Base-by-base conservation (phyloP, 2,113 vertebrate species). In the Cyphomyrus discorhynchus region DNA sequence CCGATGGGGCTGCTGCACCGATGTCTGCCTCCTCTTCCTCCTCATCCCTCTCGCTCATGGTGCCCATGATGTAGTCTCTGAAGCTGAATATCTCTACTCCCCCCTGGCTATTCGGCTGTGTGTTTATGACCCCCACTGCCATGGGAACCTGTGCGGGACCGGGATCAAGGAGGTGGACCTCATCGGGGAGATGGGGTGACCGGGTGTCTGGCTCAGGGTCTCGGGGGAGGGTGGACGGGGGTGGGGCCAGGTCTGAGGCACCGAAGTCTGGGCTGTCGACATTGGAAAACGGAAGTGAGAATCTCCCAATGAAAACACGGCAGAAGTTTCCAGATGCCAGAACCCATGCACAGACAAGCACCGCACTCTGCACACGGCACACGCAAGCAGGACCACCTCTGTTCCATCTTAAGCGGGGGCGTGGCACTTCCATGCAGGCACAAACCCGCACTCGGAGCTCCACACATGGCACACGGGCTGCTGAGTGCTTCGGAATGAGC, bases 231-330 rank as follows among this genome's bases (percentile, higher is more conserved):
- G 39, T 82, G 46, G 86, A 85, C 24, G 11, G 21, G 24, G 66
- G 49, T 52, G 82, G 84, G 91, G 52, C 39, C 13, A 19, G 53
- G 19, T n/a, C 1, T 11, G 21, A 52, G 88, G 89, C 90, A 93
- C 93, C 94, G 91, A 89, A 91, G 90, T 87, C 87, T 85, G 93
- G 62, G 66, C 89, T 90, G 85, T 47, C 35, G 19, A 90, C 62
- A 74, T 83, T 92, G 94, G 94, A 92, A 91, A 91, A 95, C 91
- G 95, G 90, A 90, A 24, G 91, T 94, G 93, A 93, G 90, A 92
- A 88, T 93, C 70, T 90, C 90, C 74, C 90, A 90, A 19, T 88
- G 89, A 87, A 92, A 93, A 94, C 93, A 92, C 92, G 93, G 85
- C 74, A 70, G 70, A 90, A 58, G 91, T 24, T 91, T 87, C 88